Evolutionary conservation across 2,113 vertebrate genomes (phyloP).

Genomic region (Raja brachyura): DNA sequence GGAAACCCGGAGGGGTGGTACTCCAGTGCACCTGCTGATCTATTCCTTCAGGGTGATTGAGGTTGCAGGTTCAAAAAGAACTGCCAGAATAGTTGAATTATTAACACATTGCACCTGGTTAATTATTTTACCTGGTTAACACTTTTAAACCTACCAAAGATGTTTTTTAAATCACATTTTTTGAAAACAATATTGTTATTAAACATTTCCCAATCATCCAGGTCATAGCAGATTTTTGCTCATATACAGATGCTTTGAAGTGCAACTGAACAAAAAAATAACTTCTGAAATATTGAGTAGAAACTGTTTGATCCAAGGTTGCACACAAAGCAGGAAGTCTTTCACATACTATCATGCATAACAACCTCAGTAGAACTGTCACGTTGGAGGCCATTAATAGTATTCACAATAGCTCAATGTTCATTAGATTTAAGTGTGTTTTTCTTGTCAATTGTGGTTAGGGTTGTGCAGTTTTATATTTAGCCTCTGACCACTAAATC

Average conservation of each 20-base stretch:
- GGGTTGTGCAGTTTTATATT: not conserved
- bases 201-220: not conserved
- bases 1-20: no score
- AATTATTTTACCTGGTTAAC: not conserved
- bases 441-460: not conserved
- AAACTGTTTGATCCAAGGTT: not conserved
- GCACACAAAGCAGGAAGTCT: no score
- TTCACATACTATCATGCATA: not conserved
- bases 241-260: not conserved
- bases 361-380: not conserved
- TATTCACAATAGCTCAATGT: not conserved
- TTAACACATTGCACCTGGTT: not conserved
- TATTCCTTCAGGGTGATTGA: no score
- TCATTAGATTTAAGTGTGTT: not conserved
- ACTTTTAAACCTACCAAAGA: not conserved
- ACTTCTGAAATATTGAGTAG: not conserved
- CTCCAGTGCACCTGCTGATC: no score
- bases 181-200: not conserved
- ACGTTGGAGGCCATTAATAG: not conserved
- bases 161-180: not conserved
- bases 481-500: not conserved
- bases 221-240: not conserved
- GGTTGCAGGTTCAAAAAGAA: no score
- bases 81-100: not conserved
- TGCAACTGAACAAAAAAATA: not conserved